Evolutionary conservation across 2,113 vertebrate genomes (phyloP).

Genomic region (Clarias magur): DNA sequence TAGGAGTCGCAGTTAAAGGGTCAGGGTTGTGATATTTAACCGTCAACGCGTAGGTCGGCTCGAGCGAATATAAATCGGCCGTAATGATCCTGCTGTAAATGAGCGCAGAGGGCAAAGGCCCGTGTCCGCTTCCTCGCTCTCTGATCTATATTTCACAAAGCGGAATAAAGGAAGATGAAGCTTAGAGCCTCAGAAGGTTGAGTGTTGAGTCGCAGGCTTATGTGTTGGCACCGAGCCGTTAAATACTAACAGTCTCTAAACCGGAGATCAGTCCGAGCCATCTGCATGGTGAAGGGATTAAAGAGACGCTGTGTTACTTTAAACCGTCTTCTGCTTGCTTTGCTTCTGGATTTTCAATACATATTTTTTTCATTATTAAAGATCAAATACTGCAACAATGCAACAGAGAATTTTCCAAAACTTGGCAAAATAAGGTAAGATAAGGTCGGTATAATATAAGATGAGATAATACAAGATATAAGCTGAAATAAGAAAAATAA

Average conservation of each 20-base stretch:
- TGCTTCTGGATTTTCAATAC: not conserved
- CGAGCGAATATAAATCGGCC: constrained; percentile 63
- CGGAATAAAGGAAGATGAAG: constrained; percentile 9
- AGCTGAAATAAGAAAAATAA: too few relatives aligned
- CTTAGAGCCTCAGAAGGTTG: not conserved
- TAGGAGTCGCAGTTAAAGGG: constrained; percentile 19
- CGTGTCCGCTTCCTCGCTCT: not conserved
- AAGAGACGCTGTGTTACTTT: not conserved
- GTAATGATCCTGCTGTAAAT: constrained; percentile 59
- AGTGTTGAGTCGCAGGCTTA: not conserved
- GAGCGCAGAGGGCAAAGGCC: constrained; percentile 19
- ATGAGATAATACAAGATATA: not conserved
- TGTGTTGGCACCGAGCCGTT: not conserved
- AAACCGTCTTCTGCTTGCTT: not conserved
- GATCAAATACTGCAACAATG: not conserved
- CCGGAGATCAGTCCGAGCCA: not conserved
- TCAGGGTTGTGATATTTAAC: constrained; percentile 30
- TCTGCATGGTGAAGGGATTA: not conserved
- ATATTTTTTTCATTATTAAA: not conserved
- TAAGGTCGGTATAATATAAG: not conserved
- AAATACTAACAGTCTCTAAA: constrained; percentile 4
- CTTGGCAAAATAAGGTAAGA: not conserved
- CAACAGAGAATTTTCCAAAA: not conserved
- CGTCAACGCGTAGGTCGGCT: constrained; percentile 49
- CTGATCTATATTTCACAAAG: constrained; percentile 43